A percentile compares a stretch with the other conserved stretches of the same genome.
Conservation (phyloP, 2,113 vertebrate genomes). For the Sardina pilchardus region DNA sequence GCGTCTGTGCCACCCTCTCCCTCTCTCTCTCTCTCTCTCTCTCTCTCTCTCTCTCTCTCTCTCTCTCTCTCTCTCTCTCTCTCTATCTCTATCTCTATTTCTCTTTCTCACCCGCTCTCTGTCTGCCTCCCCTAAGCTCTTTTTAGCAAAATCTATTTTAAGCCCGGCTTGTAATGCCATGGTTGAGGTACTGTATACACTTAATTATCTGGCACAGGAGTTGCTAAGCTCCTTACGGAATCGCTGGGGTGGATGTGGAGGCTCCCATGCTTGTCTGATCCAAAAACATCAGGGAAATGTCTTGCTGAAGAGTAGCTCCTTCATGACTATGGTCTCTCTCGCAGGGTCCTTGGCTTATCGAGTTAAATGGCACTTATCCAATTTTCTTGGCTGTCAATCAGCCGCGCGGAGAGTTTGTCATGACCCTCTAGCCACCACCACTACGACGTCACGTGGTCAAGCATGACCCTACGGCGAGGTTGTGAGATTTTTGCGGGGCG, state of each 20-base stretch:
- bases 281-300: background rate
- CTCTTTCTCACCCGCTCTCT: background rate
- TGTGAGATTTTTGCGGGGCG: background rate
- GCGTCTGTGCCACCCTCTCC: background rate
- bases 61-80: background rate
- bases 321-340: background rate
- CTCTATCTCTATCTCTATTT: background rate
- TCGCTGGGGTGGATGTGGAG: constrained; percentile 35
- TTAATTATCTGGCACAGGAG: constrained; percentile 49
- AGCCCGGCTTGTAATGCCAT: constrained; percentile 33
- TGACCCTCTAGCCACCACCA: background rate
- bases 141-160: constrained; percentile 49
- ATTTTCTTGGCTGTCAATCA: background rate
- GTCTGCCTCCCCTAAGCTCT: constrained; percentile 32
- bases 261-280: constrained; percentile 19
- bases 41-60: background rate
- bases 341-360: background rate
- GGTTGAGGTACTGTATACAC: constrained; percentile 44
- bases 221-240: constrained; percentile 41
- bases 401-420: background rate
- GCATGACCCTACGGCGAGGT: background rate
- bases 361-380: constrained; percentile 14
- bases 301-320: background rate
- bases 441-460: background rate
- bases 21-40: background rate